These are phyloP conservation scores for Mirza zaza DNA, from an alignment of 2,113 vertebrate genomes.

Conservation along the genomic window DNA sequence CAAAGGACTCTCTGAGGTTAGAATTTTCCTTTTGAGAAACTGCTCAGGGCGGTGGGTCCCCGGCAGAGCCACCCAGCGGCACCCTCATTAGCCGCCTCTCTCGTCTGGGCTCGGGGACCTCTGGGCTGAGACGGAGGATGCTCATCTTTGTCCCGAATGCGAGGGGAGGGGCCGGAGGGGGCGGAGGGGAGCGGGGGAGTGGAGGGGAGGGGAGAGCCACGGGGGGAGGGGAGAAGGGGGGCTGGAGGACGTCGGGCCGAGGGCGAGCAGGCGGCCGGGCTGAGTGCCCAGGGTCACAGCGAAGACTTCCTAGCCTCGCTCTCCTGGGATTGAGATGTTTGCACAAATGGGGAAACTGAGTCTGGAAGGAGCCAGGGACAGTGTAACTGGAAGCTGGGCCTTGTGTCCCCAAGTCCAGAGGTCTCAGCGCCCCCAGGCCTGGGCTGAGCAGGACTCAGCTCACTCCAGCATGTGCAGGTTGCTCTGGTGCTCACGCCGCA, in stretches of 20 bases:
- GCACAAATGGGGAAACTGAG: background rate
- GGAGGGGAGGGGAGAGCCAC: no score
- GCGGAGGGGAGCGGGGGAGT: background rate
- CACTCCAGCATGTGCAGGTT: rapidly evolving
- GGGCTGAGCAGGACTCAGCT: background rate
- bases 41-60: background rate
- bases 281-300: no score
- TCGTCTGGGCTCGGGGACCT: background rate
- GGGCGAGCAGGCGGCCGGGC: rapidly evolving
- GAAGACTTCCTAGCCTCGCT: rapidly evolving
- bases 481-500: rapidly evolving
- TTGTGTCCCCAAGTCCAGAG: background rate
- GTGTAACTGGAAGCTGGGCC: background rate
- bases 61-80: background rate
- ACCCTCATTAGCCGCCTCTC: background rate
- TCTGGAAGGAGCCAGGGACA: background rate
- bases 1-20: constrained; percentile 34
- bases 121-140: background rate
- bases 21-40: constrained; percentile 49
- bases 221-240: background rate
- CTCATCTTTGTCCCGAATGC: background rate
- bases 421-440: no score
- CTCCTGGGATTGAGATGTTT: rapidly evolving
- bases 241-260: rapidly evolving
- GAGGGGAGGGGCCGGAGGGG: background rate